These are phyloP conservation scores for Tragelaphus buxtoni DNA, from an alignment of 2,113 vertebrate genomes.

Conservation along the genomic window DNA sequence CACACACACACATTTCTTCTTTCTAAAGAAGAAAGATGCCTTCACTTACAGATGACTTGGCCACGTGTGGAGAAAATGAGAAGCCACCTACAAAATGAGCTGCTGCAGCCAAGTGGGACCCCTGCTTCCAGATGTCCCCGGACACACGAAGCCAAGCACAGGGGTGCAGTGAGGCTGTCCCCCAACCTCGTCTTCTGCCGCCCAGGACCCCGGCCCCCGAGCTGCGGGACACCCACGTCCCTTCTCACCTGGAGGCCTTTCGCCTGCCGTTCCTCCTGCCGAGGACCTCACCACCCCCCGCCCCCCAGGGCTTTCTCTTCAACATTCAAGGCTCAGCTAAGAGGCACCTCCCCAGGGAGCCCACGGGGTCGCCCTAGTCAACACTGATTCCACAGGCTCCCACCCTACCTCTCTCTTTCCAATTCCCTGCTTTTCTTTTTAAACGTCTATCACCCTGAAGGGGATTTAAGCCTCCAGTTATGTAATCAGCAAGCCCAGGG, in stretches of 20 bases:
- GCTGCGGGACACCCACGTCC: fast-evolving
- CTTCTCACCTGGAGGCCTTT: background rate
- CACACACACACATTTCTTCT: background rate
- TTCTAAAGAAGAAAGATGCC: background rate
- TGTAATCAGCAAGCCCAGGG: background rate
- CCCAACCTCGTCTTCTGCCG: background rate
- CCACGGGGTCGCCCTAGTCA: fast-evolving
- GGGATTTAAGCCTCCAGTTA: background rate
- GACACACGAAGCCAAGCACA: fast-evolving
- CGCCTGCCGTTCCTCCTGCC: fast-evolving
- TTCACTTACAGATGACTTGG: too few species aligned
- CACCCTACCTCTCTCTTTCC: background rate
- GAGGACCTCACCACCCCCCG: fast-evolving
- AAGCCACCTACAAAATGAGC: too few species aligned
- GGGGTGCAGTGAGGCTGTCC: fast-evolving
- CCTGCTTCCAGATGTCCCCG: background rate
- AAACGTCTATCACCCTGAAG: background rate
- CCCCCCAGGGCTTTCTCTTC: too few species aligned
- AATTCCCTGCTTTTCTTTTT: background rate
- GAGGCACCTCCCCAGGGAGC: background rate
- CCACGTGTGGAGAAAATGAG: too few species aligned
- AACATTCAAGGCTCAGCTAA: background rate
- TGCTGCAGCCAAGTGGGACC: too few species aligned
- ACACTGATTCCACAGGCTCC: too few species aligned
- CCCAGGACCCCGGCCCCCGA: background rate